A percentile compares a stretch with the other conserved stretches of the same genome.
Conservation (phyloP, 64 coral and sea anemone genomes). For the Porites lutea region DNA sequence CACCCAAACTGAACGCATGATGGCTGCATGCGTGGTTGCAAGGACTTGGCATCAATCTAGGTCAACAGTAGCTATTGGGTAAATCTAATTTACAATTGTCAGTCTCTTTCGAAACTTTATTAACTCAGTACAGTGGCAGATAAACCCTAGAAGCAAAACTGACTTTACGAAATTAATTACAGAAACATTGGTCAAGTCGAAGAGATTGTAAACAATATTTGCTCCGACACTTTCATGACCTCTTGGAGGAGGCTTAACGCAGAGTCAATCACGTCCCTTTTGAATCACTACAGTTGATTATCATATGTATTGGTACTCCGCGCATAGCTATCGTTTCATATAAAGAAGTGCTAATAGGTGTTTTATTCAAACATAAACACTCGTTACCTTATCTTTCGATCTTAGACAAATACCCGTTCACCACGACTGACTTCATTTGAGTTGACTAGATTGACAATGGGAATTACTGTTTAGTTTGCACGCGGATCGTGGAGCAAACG, state of each 20-base stretch:
- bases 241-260: not conserved
- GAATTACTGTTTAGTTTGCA: constrained; percentile 41
- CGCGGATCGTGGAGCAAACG: not conserved
- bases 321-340: constrained; percentile 65
- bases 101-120: constrained; percentile 38
- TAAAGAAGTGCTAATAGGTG: constrained; percentile 73
- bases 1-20: too few species aligned
- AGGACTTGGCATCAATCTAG: not conserved
- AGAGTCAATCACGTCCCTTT: not conserved
- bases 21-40: not conserved
- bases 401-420: constrained; percentile 59
- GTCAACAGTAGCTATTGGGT: not conserved
- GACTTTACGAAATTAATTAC: not conserved
- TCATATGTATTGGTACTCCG: constrained; percentile 18
- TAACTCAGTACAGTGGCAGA: not conserved
- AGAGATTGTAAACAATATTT: constrained; percentile 10
- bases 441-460: constrained; percentile 49
- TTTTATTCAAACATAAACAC: constrained; percentile 92
- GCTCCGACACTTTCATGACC: not conserved
- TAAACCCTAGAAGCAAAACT: not conserved
- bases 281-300: not conserved
- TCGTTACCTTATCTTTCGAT: constrained; percentile 66
- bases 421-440: constrained; percentile 17
- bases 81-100: constrained; percentile 52
- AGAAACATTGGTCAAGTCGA: not conserved